These are phyloP conservation scores for Anagyrus pseudococci DNA, from an alignment of 2,888 invertebrate genomes.

Conservation along the genomic window DNA sequence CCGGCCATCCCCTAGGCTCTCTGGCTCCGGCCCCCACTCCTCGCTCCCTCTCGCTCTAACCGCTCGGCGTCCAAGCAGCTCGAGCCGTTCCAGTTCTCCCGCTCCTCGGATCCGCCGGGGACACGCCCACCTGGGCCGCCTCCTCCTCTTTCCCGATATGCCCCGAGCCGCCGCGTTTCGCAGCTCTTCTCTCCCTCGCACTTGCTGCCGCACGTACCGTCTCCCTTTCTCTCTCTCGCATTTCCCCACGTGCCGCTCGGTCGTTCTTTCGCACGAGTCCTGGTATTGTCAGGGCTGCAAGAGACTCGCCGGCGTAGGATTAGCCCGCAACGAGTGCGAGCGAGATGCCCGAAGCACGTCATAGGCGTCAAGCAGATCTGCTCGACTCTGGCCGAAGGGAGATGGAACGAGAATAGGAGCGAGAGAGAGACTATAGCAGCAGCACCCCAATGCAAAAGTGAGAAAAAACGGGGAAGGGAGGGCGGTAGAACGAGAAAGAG, in stretches of 20 bases:
- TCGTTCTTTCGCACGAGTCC: not conserved
- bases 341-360: conserved; percentile 27
- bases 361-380: too few relatives aligned
- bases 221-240: not conserved
- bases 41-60: conserved; percentile 47
- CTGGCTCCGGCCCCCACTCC: conserved; percentile 25
- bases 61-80: conserved; percentile 48
- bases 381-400: too few relatives aligned
- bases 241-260: too few relatives aligned
- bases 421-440: too few relatives aligned
- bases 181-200: too few relatives aligned
- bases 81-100: conserved; percentile 38
- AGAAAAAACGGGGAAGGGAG: not conserved
- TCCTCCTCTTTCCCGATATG: conserved; percentile 21
- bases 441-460: too few relatives aligned
- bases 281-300: conserved; percentile 22
- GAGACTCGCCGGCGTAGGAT: too few relatives aligned
- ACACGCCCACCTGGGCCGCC: conserved; percentile 42
- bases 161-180: too few relatives aligned
- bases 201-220: too few relatives aligned
- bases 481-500: not conserved
- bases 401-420: conserved; percentile 24
- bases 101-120: conserved; percentile 13
- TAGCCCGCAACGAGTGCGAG: conserved; percentile 36
- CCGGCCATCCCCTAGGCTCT: conserved; percentile 49